Evolutionary conservation across 1,140 invertebrate species (phyloP), one percentile per base, ranked within the genome.

Genomic region (Drosophila auraria): DNA sequence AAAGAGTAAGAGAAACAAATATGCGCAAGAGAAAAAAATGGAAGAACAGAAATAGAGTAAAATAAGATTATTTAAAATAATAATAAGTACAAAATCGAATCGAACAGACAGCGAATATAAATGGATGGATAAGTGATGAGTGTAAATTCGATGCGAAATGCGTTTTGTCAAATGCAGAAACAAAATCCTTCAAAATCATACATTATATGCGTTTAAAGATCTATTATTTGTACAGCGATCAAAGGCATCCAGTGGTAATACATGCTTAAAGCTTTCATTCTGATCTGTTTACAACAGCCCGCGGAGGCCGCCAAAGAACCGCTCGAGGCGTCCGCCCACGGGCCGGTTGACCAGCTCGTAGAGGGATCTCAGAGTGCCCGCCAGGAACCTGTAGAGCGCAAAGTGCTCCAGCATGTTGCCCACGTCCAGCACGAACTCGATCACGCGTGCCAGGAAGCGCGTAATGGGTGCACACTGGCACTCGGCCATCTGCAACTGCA

Each of bases 381-480:
- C 59, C 56, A 93, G 62, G 56, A 92, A 93, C 40, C 83, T 80
- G 73, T 93, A 93, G 54, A 93, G 79, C 45, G 82, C 62, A 68
- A 91, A 93, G 75, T 93, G 76, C 77, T 89, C 71, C 54, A 93
- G 70, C 62, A 93, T 36, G 78, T 93, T 93, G 68, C 79, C 71
- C 36, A 90, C 25, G 65, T 93, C 83, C 60, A 91, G 54, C 45
- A 93, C 62, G 70, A 92, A 93, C 23, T 93, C 90, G 47, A 93
- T 90, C 50, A 82, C 53, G 23, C 89, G 83, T n/a, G 91, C 92
- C 64, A 93, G 71, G 70, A 93, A 93, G 15, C 92, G 92, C 45
- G 90, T 91, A 60, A 93, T 93, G 30, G 91, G 83, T 66, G 87
- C 91, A 82, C 92, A 93, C 65, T 92, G 82, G 87, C 92, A 93